Conservation (phyloP, 2,113 vertebrate species). For the Microcebus lehilahytsara region DNA sequence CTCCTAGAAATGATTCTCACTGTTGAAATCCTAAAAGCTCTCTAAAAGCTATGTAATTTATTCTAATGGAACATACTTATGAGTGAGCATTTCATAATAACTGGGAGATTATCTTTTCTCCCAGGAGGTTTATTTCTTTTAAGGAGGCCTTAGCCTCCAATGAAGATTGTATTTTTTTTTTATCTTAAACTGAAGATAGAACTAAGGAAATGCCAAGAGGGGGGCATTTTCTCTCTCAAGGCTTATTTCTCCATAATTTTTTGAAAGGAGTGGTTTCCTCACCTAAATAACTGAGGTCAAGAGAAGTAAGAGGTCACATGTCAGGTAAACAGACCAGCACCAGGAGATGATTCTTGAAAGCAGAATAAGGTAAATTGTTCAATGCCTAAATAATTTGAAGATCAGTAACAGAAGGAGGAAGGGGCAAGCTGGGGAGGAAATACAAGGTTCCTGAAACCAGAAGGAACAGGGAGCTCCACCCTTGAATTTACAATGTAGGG, state of each 20-base stretch:
- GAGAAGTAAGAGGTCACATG: background rate
- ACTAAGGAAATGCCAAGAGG: background rate
- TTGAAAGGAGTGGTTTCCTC: background rate
- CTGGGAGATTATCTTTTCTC: constrained; percentile 22
- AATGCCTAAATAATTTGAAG: background rate
- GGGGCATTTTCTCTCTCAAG: background rate
- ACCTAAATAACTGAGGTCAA: constrained; percentile 3
- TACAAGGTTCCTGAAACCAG: background rate
- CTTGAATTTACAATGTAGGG: background rate
- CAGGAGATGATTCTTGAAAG: constrained; percentile 6
- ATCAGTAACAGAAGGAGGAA: background rate
- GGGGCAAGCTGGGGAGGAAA: background rate
- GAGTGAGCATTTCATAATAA: constrained; percentile 61
- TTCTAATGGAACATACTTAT: constrained; percentile 27
- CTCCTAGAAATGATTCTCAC: constrained; percentile 71
- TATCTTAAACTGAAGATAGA: background rate
- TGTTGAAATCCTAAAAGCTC: constrained; percentile 66
- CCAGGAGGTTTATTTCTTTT: constrained; percentile 14
- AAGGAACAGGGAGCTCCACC: background rate
- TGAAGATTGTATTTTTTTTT: background rate
- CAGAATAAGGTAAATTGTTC: background rate
- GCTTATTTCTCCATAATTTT: background rate
- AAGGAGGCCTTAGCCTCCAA: background rate
- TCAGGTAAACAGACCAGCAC: background rate
- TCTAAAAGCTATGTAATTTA: constrained; percentile 47